phyloP scores from a whole-genome alignment of 2,888 invertebrate species.

The Tetanocera ferruginea region DNA sequence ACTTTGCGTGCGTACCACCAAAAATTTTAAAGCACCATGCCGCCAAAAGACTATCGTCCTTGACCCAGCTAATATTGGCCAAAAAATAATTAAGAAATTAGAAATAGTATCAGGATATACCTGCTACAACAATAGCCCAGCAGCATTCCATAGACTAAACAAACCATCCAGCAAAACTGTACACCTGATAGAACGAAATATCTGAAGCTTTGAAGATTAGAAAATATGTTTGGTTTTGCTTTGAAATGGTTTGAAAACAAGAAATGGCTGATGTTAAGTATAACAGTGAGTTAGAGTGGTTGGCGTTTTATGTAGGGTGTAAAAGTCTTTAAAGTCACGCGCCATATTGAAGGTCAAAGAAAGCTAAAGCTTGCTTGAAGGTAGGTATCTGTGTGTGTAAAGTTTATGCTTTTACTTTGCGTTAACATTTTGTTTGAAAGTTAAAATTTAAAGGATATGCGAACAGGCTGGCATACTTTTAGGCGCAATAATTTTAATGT shows the following conservation, averaged over 20 bases:
- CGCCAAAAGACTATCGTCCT: too few species aligned
- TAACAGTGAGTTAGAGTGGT: not conserved
- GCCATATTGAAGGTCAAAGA: not conserved
- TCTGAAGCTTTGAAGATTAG: slow-evolving; percentile 68
- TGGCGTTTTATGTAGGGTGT: not conserved
- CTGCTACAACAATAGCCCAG: not conserved
- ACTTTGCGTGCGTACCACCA: too few species aligned
- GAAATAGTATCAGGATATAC: too few species aligned
- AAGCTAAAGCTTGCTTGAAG: not conserved
- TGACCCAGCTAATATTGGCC: too few species aligned
- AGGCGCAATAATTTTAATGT: not conserved
- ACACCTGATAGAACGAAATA: slow-evolving; percentile 64
- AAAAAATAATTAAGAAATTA: too few species aligned
- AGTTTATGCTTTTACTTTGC: too few species aligned
- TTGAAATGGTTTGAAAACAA: slow-evolving; percentile 57
- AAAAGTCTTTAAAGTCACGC: not conserved
- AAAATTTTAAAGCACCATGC: too few species aligned
- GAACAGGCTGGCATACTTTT: slow-evolving; percentile 61
- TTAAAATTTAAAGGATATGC: slow-evolving; percentile 66
- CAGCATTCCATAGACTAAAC: too few species aligned
- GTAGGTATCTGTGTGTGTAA: not conserved
- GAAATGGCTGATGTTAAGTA: not conserved
- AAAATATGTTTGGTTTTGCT: slow-evolving; percentile 61
- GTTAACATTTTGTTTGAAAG: slow-evolving; percentile 49
- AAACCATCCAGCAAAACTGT: slow-evolving; percentile 50